Base-by-base conservation (phyloP, 2,888 invertebrate genomes). In the Azorinus chamasolen region DNA sequence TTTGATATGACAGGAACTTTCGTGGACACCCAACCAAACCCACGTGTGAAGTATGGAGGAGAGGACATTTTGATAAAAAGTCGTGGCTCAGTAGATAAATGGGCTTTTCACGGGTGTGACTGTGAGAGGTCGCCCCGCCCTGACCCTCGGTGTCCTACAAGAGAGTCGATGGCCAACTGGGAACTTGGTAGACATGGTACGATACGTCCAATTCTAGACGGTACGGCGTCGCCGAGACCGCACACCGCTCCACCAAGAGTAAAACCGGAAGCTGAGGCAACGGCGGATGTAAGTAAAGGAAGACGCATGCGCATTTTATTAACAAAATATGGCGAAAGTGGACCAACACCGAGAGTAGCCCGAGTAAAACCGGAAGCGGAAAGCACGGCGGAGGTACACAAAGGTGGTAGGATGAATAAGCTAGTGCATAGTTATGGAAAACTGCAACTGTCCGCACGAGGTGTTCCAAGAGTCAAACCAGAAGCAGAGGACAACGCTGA, bases 331-430 rank as follows among this genome's bases (percentile, higher is more conserved):
- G 88, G 79, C 4, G 66, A 83, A 39, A 74, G 79, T 22, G 75
- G 74, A 2, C 65, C 85, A 0, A 68, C 84, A 10, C 84, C 87
- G 1, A 63, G 75, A 54, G 79, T 86, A 12, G 76, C 87, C 1
- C 74, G 89, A 32, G 87, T 90, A n/a, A 89, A 88, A 73, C 79
- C 84, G 27, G 89, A 89, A 69, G 89, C 86, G 0, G 86, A 84
- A 58, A 80, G 63, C 12, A 88, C 85, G 27, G 86, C 87, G 1
- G 79, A 78, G 10, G 79, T 87, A 8, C 83, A 83, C 69, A 86
- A 84, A 79, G 89, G 88, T 8, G 75, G 85, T 3, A 54, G 86
- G 57, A 86, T 86, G 85, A 75, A 84, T 37, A 64, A 59, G 20
- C 73, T 87, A 3, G 69, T 87, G 45, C 86, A 86, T 50, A 82